Conservation (phyloP, 2,113 vertebrate genomes). For the Ammodytes marinus region DNA sequence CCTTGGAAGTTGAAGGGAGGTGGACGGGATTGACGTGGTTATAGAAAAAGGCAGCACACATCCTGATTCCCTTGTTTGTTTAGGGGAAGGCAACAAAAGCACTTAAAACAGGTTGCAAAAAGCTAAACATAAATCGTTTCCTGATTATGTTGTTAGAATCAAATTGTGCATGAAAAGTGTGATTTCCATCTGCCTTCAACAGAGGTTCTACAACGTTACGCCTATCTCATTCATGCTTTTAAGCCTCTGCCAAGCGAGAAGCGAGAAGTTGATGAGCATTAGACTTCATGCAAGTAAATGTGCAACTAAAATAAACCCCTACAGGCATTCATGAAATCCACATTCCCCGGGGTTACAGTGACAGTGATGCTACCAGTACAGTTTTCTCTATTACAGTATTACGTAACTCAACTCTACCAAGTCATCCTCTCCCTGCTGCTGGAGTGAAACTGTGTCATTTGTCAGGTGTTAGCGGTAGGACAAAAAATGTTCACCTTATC, state of each 20-base stretch:
- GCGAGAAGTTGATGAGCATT: conserved; percentile 13
- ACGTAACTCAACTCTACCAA: conserved; percentile 25
- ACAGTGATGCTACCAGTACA: conserved; percentile 17
- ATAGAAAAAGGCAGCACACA: not conserved
- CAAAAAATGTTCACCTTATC: conserved; percentile 53
- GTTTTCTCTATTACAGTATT: conserved; percentile 35
- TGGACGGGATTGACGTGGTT: not conserved
- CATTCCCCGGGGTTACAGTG: conserved; percentile 50
- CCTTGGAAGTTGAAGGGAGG: not conserved
- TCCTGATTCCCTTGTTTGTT: not conserved
- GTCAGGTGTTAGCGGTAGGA: conserved; percentile 48
- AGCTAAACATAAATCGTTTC: not conserved
- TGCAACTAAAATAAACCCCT: conserved; percentile 51
- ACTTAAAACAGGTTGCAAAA: not conserved
- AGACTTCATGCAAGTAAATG: conserved; percentile 35
- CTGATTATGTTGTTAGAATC: not conserved
- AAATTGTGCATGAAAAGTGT: not conserved
- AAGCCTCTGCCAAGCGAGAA: conserved; percentile 24
- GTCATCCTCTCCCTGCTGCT: conserved; percentile 21
- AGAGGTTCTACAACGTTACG: conserved; percentile 1
- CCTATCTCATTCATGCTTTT: conserved; percentile 19
- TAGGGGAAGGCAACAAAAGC: not conserved
- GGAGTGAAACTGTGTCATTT: conserved; percentile 59
- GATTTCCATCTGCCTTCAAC: conserved; percentile 19
- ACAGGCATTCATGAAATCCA: conserved; percentile 36